Evolutionary conservation across 2,797 vertebrate genomes (phyloP), one percentile per base, ranked within the genome.

Genomic region (Sarcoramphus papa): DNA sequence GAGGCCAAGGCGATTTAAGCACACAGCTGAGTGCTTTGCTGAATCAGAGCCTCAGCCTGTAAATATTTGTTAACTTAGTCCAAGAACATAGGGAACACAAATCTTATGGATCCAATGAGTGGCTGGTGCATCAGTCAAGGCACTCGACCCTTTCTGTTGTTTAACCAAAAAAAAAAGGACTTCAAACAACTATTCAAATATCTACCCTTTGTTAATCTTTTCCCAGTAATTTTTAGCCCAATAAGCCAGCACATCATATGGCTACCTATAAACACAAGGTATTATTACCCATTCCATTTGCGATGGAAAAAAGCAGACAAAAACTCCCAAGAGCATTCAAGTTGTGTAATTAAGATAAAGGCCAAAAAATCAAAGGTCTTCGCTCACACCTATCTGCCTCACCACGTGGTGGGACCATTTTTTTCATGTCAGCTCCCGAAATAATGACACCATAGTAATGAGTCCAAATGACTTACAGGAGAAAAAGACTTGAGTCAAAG

Each of bases 1-100:
- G 83, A 79, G 83, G 76, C 90, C 91, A 93, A 93, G 75, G 90
- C 92, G 90, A 84, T 91, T 31, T 23, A 59, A 90, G 33, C 68
- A 75, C 62, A 65, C n/a, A 85, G 76, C 69, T 72, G 86, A 78
- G 47, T 7, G n/a, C 78, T 79, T 62, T 81, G 85, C 43, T 86
- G 68, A 91, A 79, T 35, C 43, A 60, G 33, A 88, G 31, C 56
- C 53, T 24, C 56, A 85, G 81, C 31, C 75, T 68, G 76, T 67
- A 92, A 93, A 83, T 91, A 77, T 91, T 96, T 93, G 56, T 84
- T 83, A 80, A 64, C 67, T 87, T 53, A 53, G 31, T 45, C 43
- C 40, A 62, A 51, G 75, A 93, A 70, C 63, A 60, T 0, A 25
- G 57, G n/a, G 60, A 90, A 53, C 31, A 41, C 67, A 91, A 47